These are phyloP conservation scores for Kuschelorhynchus macadamiae DNA, from an alignment of 2,888 invertebrate genomes.

Conservation along the genomic window DNA sequence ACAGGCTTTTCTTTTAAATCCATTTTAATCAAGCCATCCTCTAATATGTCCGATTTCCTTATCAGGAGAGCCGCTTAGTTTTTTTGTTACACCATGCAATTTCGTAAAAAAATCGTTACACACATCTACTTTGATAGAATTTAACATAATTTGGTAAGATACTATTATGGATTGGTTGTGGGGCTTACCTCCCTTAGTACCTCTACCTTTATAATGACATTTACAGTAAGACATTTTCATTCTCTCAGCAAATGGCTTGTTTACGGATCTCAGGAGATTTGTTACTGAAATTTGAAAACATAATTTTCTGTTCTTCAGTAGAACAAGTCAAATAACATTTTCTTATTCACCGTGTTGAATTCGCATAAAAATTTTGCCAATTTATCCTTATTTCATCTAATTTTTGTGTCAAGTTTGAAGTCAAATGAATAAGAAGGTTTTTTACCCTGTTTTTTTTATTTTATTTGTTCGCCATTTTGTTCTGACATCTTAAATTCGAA, in stretches of 20 bases:
- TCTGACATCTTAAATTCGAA: not conserved
- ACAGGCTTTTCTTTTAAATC: conserved; percentile 6
- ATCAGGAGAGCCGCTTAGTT: not conserved
- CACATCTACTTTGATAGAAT: not conserved
- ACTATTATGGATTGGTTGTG: not conserved
- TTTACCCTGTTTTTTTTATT: no score
- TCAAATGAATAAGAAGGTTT: no score
- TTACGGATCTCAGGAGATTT: not conserved
- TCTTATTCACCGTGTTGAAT: no score
- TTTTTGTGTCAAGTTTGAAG: no score
- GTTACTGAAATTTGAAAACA: no score
- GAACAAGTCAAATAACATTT: no score
- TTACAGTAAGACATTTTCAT: not conserved
- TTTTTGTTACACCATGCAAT: not conserved
- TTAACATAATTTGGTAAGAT: not conserved
- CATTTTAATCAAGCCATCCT: not conserved
- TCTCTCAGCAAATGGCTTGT: not conserved
- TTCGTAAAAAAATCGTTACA: not conserved
- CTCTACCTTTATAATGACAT: conserved; percentile 1
- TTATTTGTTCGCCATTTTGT: no score
- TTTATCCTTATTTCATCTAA: no score
- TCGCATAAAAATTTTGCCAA: no score
- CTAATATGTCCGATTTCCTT: not conserved
- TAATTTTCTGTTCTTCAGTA: no score
- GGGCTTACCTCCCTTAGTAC: conserved; percentile 10